Evolutionary conservation across 2,888 invertebrate genomes (phyloP).

Genomic region (Eristalinus aeneus): DNA sequence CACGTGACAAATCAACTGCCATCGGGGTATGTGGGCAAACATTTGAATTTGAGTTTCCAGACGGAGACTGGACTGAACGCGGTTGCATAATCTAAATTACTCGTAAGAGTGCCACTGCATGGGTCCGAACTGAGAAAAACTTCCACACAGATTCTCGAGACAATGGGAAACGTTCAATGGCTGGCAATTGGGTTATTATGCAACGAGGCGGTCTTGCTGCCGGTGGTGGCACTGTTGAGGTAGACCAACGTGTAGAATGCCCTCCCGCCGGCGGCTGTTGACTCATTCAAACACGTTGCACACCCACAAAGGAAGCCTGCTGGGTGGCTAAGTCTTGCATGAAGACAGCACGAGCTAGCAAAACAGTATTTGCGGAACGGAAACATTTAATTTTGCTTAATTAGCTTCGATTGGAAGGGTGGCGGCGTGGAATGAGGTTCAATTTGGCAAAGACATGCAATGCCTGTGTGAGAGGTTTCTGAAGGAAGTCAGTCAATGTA

Average conservation of each 20-base stretch:
- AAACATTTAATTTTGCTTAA: conserved; percentile 22
- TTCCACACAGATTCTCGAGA: conserved; percentile 27
- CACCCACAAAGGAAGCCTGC: conserved; percentile 29
- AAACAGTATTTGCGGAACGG: conserved; percentile 5
- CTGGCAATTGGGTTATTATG: conserved; percentile 50
- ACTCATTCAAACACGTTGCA: conserved; percentile 28
- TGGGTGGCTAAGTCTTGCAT: background rate
- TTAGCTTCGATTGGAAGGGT: background rate
- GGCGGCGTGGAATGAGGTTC: background rate
- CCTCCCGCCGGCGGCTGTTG: background rate
- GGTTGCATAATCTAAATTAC: background rate
- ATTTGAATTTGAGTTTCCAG: background rate
- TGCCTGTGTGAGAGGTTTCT: background rate
- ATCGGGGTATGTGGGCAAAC: background rate
- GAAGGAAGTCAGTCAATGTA: background rate
- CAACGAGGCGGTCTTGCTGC: conserved; percentile 19
- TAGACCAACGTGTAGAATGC: background rate
- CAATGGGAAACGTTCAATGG: conserved; percentile 48
- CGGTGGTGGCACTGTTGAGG: background rate
- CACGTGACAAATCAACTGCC: background rate
- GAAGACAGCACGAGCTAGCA: background rate
- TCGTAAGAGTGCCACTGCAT: background rate
- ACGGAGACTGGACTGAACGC: background rate
- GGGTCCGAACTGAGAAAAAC: background rate
- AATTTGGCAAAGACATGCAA: background rate